Base-by-base conservation (phyloP, 2,888 invertebrate genomes). In the Caenorhabditis drosophilae region DNA sequence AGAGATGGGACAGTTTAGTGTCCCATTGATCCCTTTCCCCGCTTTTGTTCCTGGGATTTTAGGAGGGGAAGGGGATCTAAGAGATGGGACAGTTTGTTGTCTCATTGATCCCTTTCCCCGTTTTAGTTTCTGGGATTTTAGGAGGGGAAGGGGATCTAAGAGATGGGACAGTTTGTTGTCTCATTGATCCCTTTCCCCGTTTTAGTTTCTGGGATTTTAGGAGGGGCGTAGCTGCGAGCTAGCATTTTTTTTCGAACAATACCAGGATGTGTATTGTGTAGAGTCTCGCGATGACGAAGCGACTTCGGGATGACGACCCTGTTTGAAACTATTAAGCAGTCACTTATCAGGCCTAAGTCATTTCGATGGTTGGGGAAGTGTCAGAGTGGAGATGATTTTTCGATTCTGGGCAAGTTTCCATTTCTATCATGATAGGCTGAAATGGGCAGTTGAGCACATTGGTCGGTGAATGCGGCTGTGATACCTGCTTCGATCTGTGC, bases 401-500 rank as follows among this genome's bases (percentile, higher is more conserved):
- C 16, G 15, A 45, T 25, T 45, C 27, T 45, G 16, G 26, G n/a
- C 45, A 26, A 45, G 2, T n/a, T 2, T 27, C 45, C 45, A 3
- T 2, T 11, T 27, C 11, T 26, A 15, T 47, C 38, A 18, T 25
- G 23, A 23, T 35, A n/a, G 27, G 34, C 18, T 6, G 25, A 26
- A 16, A 52, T 31, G 4, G 52, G 52, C 3, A 52, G 52, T 20
- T 4, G 20, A 12, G 4, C 6, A 36, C 22, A 20, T 12, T 12
- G 12, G 22, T 12, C 18, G 6, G 15, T 0, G 2, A 49, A 41
- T 4, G 4, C 18, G 18, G 23, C 44, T 11, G 16, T n/a, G 20
- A 34, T 25, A 15, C 53, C 60, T n/a, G 23, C 44, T n/a, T 60
- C 38, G 20, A 46, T 42, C 27, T 15, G 12, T 25, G 51, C 47